Percentiles rank a stretch among this genome's conserved stretches.
Evolutionary conservation across 2,888 invertebrate species (phyloP).

Genomic region (Sipha maydis): DNA sequence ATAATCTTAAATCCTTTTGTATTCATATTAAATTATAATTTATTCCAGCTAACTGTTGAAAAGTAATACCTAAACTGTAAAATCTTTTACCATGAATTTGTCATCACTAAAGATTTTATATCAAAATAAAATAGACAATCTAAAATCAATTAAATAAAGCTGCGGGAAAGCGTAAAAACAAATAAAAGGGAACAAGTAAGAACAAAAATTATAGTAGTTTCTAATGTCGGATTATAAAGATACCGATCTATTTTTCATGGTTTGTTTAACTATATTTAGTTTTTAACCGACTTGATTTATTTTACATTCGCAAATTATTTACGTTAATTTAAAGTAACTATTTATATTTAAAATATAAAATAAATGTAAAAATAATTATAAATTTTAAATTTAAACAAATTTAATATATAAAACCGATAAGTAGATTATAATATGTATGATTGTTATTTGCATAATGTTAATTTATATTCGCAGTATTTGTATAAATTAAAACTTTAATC

Average conservation of each 20-base stretch:
- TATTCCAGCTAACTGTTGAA: too few species aligned
- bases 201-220: background rate
- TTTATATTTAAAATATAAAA: background rate
- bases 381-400: constrained; percentile 8
- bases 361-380: background rate
- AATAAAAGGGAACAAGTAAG: background rate
- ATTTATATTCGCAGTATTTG: background rate
- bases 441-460: background rate
- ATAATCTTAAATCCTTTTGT: too few species aligned
- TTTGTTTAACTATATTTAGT: background rate
- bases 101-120: background rate
- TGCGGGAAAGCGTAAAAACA: background rate
- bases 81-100: too few species aligned
- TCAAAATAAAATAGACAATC: background rate
- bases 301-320: background rate
- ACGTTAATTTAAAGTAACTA: background rate
- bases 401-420: background rate
- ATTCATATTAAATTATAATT: too few species aligned
- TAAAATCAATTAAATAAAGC: background rate
- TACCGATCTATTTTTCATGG: background rate
- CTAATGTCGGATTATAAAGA: background rate
- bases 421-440: background rate
- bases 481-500: background rate
- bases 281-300: background rate
- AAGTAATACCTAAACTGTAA: too few species aligned